Percentiles rank a stretch among this genome's conserved stretches.
Evolutionary conservation across 2,888 invertebrate genomes (phyloP).

Genomic region (Lasioglossum calceatum): DNA sequence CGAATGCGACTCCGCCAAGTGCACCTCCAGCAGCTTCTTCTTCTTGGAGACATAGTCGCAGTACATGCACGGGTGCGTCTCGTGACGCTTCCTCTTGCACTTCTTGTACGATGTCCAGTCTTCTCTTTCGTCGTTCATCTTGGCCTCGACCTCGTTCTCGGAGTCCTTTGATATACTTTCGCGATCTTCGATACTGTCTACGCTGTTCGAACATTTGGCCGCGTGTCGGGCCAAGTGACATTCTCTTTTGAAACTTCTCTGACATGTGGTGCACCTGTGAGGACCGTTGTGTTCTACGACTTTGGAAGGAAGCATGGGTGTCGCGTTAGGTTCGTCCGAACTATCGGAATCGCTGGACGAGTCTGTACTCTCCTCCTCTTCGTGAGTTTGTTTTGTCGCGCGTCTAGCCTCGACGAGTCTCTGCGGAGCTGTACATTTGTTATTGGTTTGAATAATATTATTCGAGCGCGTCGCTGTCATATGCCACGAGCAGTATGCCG

Average conservation of each 20-base stretch:
- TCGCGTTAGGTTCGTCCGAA: neutral
- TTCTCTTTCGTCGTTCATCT: neutral
- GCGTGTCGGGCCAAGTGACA: slow-evolving; percentile 43
- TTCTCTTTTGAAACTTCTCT: slow-evolving; percentile 58
- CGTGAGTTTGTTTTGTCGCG: no score
- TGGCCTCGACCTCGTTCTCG: neutral
- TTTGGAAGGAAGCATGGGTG: neutral
- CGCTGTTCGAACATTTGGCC: slow-evolving; percentile 26
- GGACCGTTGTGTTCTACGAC: neutral
- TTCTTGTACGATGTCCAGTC: slow-evolving; percentile 12
- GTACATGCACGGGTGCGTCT: slow-evolving; percentile 68
- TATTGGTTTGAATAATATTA: slow-evolving; percentile 32
- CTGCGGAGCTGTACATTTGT: slow-evolving; percentile 21
- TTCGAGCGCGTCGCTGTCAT: slow-evolving; percentile 41
- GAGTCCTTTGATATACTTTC: neutral
- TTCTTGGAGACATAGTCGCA: slow-evolving; percentile 69
- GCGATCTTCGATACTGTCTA: neutral
- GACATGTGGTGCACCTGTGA: slow-evolving; percentile 59
- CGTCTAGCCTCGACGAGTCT: neutral
- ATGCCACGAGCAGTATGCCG: slow-evolving; percentile 50
- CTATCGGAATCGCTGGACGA: neutral
- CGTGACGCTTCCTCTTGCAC: slow-evolving; percentile 14
- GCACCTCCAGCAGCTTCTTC: slow-evolving; percentile 68
- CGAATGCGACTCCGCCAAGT: slow-evolving; percentile 67
- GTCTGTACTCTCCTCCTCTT: neutral